Evolutionary conservation across 2,113 vertebrate species (phyloP).

Genomic region (Bombycilla garrulus): DNA sequence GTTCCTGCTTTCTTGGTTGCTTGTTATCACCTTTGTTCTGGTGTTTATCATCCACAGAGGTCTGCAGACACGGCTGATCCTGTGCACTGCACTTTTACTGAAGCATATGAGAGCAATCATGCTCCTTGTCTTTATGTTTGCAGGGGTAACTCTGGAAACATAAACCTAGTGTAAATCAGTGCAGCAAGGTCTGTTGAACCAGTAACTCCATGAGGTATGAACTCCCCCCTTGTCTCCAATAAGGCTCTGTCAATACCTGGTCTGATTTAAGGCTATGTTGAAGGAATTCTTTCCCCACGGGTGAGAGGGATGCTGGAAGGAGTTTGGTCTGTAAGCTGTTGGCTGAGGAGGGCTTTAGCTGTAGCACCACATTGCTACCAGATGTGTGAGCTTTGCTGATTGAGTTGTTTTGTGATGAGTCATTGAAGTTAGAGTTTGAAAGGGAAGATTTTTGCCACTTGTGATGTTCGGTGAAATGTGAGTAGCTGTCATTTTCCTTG

Average conservation of each 20-base stretch:
- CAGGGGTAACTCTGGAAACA: conserved; percentile 16
- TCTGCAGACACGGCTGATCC: background rate
- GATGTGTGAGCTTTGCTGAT: conserved; percentile 48
- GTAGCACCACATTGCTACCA: conserved; percentile 42
- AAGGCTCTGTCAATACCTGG: conserved; percentile 46
- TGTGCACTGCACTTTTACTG: background rate
- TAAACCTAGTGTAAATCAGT: conserved; percentile 33
- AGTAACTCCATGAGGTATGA: conserved; percentile 26
- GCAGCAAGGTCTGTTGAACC: conserved; percentile 23
- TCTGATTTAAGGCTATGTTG: conserved; percentile 14
- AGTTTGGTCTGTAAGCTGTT: background rate
- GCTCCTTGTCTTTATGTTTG: conserved; percentile 9
- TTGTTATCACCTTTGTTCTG: conserved; percentile 7
- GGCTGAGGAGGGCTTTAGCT: background rate
- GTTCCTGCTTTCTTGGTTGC: background rate
- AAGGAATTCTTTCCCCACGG: background rate
- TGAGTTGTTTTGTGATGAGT: conserved; percentile 61
- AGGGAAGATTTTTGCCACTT: conserved; percentile 21
- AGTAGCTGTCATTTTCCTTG: conserved; percentile 26
- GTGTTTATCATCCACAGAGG: background rate
- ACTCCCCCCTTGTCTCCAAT: background rate
- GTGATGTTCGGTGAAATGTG: background rate
- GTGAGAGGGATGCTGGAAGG: background rate
- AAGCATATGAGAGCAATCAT: conserved; percentile 24
- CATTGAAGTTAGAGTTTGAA: conserved; percentile 36